Conservation (phyloP, 2,113 vertebrate genomes). For the Lepidothrix coronata region DNA sequence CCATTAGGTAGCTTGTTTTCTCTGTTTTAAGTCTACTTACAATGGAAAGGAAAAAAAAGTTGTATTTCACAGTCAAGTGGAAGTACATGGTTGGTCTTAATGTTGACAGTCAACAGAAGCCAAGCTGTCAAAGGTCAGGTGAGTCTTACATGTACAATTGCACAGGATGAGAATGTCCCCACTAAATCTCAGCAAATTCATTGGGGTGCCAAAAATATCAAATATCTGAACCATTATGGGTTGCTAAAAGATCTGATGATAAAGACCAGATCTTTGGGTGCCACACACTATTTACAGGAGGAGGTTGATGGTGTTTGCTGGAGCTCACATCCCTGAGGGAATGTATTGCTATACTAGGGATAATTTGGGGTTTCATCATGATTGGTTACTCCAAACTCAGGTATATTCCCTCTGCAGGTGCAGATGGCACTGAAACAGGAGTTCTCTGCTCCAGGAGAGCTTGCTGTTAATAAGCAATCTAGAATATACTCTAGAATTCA, state of each 20-base stretch:
- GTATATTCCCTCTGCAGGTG: not conserved
- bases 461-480: not conserved
- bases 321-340: not conserved
- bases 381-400: not conserved
- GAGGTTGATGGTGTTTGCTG: not conserved
- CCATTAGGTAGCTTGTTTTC: not conserved
- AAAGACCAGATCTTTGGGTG: not conserved
- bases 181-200: not conserved
- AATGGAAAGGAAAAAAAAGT: not conserved
- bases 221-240: accelerated
- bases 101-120: not conserved
- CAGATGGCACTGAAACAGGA: not conserved
- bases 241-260: not conserved
- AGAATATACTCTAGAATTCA: not conserved
- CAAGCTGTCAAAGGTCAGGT: not conserved
- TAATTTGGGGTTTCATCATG: not conserved
- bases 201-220: not conserved
- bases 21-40: not conserved
- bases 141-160: not conserved
- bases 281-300: not conserved
- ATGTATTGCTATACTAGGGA: not conserved
- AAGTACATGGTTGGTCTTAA: not conserved
- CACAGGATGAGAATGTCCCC: not conserved
- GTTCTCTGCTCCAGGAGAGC: not conserved
- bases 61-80: not conserved